These are phyloP conservation scores for Drosophila picticornis DNA, from an alignment of 2,888 invertebrate genomes.

Conservation along the genomic window DNA sequence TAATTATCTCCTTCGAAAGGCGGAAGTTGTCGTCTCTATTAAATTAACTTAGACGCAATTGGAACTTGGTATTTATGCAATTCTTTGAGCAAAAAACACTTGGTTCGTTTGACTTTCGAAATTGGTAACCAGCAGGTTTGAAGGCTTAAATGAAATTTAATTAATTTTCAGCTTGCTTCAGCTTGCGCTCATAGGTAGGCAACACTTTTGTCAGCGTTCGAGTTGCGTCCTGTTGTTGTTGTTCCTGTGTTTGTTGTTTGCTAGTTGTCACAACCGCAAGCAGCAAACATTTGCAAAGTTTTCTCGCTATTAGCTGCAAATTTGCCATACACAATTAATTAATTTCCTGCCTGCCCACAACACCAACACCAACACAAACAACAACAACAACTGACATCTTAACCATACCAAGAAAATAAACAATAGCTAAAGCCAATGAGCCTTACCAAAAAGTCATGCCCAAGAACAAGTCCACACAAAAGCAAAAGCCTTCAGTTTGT, in stretches of 20 bases:
- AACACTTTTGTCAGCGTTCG: slow-evolving; percentile 20
- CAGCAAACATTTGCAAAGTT: slow-evolving; percentile 63
- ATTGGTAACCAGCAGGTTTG: slow-evolving; percentile 13
- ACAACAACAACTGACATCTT: slow-evolving; percentile 45
- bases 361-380: no score
- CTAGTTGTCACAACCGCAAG: slow-evolving; percentile 67
- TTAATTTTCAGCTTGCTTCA: slow-evolving; percentile 51
- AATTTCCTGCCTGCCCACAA: slow-evolving; percentile 56
- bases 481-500: slow-evolving; percentile 43
- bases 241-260: slow-evolving; percentile 3
- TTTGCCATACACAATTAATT: slow-evolving; percentile 79
- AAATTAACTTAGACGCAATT: slow-evolving; percentile 47
- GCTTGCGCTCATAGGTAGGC: slow-evolving; percentile 39
- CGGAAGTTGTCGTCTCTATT: slow-evolving; percentile 67
- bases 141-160: slow-evolving; percentile 57
- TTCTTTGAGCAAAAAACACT: slow-evolving; percentile 24
- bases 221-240: slow-evolving; percentile 2
- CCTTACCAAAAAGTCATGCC: slow-evolving; percentile 25
- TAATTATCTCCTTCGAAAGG: slow-evolving; percentile 68
- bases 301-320: slow-evolving; percentile 76
- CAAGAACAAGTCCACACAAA: slow-evolving; percentile 34
- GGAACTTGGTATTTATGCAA: slow-evolving; percentile 36
- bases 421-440: slow-evolving; percentile 49
- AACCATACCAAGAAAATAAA: slow-evolving; percentile 50
- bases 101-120: slow-evolving; percentile 13